Conservation (phyloP, 2,113 vertebrate species). For the Eublepharis macularius region DNA sequence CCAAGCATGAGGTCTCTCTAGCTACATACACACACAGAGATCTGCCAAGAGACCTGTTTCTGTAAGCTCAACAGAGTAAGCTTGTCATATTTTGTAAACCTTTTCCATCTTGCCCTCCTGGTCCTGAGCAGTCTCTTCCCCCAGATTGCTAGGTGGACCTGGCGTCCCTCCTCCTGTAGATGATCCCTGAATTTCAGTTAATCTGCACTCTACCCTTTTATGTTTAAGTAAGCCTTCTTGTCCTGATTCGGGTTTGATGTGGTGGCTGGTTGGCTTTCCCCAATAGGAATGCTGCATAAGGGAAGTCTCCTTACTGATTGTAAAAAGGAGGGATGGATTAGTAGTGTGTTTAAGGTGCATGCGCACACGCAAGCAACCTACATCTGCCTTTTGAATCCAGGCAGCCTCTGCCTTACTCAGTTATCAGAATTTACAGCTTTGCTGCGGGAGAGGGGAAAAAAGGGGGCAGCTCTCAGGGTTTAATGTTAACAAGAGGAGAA, state of each 20-base stretch:
- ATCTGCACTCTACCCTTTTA: not conserved
- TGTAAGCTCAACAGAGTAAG: not conserved
- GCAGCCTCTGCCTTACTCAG: slow-evolving; percentile 35
- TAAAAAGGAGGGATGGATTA: slow-evolving; percentile 68
- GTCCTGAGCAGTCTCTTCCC: not conserved
- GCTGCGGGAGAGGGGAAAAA: not conserved
- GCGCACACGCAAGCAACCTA: slow-evolving; percentile 18
- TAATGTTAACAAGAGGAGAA: not conserved
- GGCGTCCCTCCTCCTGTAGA: not conserved
- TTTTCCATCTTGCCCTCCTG: not conserved
- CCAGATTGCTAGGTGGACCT: not conserved
- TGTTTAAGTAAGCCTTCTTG: not conserved
- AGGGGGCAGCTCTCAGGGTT: not conserved
- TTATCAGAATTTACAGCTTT: slow-evolving; percentile 52
- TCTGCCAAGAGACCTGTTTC: not conserved
- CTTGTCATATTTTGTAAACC: no score
- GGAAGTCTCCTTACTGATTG: slow-evolving; percentile 65
- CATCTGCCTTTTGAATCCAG: slow-evolving; percentile 29
- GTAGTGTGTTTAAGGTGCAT: slow-evolving; percentile 54
- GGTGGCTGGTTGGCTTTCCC: slow-evolving; percentile 43
- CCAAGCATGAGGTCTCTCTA: not conserved
- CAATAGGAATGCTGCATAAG: slow-evolving; percentile 52
- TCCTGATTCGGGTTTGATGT: slow-evolving; percentile 2
- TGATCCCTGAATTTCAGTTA: not conserved
- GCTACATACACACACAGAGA: not conserved